Evolutionary conservation across 2,888 invertebrate species (phyloP).

Genomic region (Ornithoptera priamus): DNA sequence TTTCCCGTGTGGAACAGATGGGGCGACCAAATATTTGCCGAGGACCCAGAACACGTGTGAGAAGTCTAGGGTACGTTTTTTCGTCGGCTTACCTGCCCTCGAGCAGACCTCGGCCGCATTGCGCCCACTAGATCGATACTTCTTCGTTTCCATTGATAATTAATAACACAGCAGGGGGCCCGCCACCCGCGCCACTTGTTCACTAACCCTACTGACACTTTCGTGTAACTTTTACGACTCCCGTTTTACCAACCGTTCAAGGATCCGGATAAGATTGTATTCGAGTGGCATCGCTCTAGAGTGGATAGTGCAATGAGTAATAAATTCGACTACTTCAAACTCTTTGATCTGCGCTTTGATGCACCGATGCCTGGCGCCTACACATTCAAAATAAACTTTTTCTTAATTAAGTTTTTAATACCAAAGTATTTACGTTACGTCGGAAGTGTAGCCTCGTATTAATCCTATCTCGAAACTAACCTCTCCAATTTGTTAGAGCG

Average conservation of each 20-base stretch:
- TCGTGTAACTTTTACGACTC: slow-evolving; percentile 74
- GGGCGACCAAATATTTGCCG: slow-evolving; percentile 57
- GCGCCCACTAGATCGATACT: slow-evolving; percentile 66
- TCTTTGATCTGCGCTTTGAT: slow-evolving; percentile 58
- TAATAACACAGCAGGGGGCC: slow-evolving; percentile 55
- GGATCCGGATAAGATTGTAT: slow-evolving; percentile 68
- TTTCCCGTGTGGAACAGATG: slow-evolving; percentile 57
- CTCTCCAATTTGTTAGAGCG: slow-evolving; percentile 55
- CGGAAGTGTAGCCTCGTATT: neutral
- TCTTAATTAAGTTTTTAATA: neutral
- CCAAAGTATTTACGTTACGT: neutral
- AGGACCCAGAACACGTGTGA: slow-evolving; percentile 51
- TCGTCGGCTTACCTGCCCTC: slow-evolving; percentile 55
- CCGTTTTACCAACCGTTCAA: slow-evolving; percentile 70
- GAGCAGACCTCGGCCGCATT: slow-evolving; percentile 47
- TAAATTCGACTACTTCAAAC: slow-evolving; percentile 56
- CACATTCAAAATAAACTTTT: slow-evolving; percentile 10
- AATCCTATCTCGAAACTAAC: slow-evolving; percentile 34
- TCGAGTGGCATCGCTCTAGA: slow-evolving; percentile 59
- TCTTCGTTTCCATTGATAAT: slow-evolving; percentile 63
- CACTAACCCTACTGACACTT: slow-evolving; percentile 62
- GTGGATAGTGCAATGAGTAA: slow-evolving; percentile 54
- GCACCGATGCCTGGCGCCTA: slow-evolving; percentile 25
- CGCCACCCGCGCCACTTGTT: slow-evolving; percentile 50
- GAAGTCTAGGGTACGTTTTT: slow-evolving; percentile 49